Base-by-base conservation (phyloP, 2,888 invertebrate species). In the Troides aeacus region DNA sequence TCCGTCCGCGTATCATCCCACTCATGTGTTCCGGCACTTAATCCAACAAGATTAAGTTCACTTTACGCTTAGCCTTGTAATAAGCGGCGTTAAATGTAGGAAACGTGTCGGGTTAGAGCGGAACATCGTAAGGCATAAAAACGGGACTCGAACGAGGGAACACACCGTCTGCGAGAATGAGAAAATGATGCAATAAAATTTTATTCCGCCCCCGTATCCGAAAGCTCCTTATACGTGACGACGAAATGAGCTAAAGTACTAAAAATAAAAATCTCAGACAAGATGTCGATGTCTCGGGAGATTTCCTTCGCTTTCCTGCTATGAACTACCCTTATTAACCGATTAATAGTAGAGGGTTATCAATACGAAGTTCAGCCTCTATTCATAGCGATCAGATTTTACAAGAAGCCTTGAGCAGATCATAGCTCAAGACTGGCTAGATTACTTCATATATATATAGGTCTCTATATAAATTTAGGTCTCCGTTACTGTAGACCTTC, bases 171-270 rank as follows among this genome's bases (percentile, higher is more conserved):
- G 72, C 74, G 62, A 72, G 74, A 75, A 75, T 75, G 75, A 66
- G 76, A 73, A 75, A 75, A 78, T 74, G 76, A 76, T 76, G 71
- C 73, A 72, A 77, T 79, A 77, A 79, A 79, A 77, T 76, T 79
- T 78, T 78, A 79, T 79, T 74, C 72, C 68, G 72, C 66, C 68
- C 5, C 74, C 75, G 72, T 74, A 75, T 74, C 71, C 72, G 65
- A 69, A 71, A 71, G 65, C 59, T 70, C 62, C 57, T 70, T 66
- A 70, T 70, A 66, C 63, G 66, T 70, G 70, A 66, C 63, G 62
- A 62, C 59, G 24, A 70, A 66, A 68, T 64, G 59, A 64, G 62
- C 36, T 58, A 62, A 57, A 59, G 58, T 39, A 42, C 61, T 57
- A 61, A 69, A 69, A 69, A 69, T 69, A 64, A 69, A 69, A 36